Percentiles rank a stretch among this genome's conserved stretches.
Evolutionary conservation across 2,888 invertebrate genomes (phyloP).

Genomic region (Phlogophora meticulosa): DNA sequence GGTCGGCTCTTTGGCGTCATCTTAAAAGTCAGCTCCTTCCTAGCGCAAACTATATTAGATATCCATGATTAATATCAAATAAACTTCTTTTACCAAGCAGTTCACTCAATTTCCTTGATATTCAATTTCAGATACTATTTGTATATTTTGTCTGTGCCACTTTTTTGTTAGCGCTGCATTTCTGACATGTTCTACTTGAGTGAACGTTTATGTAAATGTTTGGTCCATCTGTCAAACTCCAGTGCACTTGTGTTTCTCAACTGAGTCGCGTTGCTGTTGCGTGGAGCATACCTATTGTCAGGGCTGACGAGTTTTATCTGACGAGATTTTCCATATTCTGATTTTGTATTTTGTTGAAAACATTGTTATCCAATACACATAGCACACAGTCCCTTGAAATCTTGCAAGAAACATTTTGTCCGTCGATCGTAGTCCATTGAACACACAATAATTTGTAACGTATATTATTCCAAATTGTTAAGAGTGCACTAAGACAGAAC

Average conservation of each 20-base stretch:
- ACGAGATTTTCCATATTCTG: neutral
- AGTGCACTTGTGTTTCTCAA: constrained; percentile 68
- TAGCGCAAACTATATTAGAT: no score
- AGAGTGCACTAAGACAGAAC: no score
- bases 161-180: constrained; percentile 36
- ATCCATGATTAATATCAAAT: no score
- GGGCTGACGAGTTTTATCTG: constrained; percentile 41
- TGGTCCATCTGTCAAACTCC: constrained; percentile 69
- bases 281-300: constrained; percentile 30
- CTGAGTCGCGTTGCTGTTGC: constrained; percentile 54
- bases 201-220: constrained; percentile 73
- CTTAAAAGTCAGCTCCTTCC: no score
- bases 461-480: no score
- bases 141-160: neutral
- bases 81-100: no score
- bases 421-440: no score
- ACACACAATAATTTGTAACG: no score
- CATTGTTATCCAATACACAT: no score
- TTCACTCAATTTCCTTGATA: neutral
- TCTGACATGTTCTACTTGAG: constrained; percentile 55
- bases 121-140: neutral
- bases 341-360: neutral
- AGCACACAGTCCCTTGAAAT: no score
- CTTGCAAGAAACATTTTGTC: no score
- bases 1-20: no score